Evolutionary conservation across 2,888 invertebrate genomes (phyloP).

Genomic region (Agonopterix arenella): DNA sequence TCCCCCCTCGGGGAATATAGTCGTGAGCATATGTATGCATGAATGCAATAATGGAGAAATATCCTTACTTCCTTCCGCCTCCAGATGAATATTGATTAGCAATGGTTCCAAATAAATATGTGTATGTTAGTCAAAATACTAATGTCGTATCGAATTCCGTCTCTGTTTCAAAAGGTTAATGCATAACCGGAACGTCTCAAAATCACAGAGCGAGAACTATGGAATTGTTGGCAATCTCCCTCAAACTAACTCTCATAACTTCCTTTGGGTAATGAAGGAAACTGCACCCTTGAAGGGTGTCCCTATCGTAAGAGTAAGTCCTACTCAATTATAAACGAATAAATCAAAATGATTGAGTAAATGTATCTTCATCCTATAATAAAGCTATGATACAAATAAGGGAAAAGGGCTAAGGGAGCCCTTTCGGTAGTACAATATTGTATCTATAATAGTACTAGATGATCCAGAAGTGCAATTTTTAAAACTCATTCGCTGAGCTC

Average conservation of each 20-base stretch:
- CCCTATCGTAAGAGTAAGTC: slow-evolving; percentile 38
- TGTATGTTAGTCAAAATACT: neutral
- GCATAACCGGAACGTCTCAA: slow-evolving; percentile 42
- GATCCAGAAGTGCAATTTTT: no score
- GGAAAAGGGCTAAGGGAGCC: no score
- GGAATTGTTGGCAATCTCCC: slow-evolving; percentile 33
- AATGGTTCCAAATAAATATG: neutral
- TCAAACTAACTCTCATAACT: slow-evolving; percentile 34
- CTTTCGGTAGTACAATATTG: no score
- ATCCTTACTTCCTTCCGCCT: no score
- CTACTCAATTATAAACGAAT: slow-evolving; percentile 61
- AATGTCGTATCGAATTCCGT: slow-evolving; percentile 13
- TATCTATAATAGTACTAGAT: no score
- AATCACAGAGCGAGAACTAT: slow-evolving; percentile 48
- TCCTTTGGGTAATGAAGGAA: slow-evolving; percentile 47
- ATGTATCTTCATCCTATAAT: neutral
- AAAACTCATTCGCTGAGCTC: no score
- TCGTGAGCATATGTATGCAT: no score
- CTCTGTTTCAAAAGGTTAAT: slow-evolving; percentile 32
- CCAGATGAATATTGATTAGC: no score
- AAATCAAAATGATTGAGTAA: slow-evolving; percentile 39
- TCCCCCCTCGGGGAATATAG: no score
- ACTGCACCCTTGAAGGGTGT: slow-evolving; percentile 39
- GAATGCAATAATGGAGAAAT: no score
- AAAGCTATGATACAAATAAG: no score